Evolutionary conservation across 2,888 invertebrate genomes (phyloP).

Genomic region (Trichogramma evanescens): DNA sequence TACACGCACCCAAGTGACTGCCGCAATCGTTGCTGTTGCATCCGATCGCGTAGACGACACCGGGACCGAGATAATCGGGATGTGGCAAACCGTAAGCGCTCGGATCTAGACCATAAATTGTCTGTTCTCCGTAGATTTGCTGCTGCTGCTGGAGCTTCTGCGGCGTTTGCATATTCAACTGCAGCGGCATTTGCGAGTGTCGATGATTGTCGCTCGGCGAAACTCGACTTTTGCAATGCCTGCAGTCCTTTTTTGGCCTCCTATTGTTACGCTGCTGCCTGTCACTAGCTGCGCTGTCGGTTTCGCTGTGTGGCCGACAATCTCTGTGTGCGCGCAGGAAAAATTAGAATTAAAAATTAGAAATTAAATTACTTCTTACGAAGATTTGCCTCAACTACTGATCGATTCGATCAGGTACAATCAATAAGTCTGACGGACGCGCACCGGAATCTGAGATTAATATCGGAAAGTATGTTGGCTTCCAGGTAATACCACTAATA

Average conservation of each 20-base stretch:
- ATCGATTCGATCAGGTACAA: background rate
- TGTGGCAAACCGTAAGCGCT: constrained; percentile 3
- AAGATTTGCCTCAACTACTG: too few species aligned
- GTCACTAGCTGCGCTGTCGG: background rate
- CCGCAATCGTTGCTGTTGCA: constrained; percentile 19
- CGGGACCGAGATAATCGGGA: constrained; percentile 6
- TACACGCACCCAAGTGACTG: constrained; percentile 6
- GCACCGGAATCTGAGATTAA: too few species aligned
- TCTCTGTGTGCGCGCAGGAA: background rate
- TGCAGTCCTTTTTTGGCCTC: constrained; percentile 42
- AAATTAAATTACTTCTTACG: too few species aligned
- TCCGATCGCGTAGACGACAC: constrained; percentile 19
- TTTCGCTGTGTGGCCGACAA: constrained; percentile 7
- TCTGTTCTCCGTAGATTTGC: constrained; percentile 13
- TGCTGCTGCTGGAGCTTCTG: constrained; percentile 3
- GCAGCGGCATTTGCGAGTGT: background rate
- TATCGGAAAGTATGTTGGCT: too few species aligned
- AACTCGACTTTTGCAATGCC: constrained; percentile 33
- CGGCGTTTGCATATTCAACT: background rate
- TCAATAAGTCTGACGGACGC: background rate
- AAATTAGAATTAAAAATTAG: background rate
- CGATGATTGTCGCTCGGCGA: background rate
- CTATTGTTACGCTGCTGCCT: constrained; percentile 17
- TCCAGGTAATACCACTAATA: too few species aligned
- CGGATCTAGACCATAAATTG: constrained; percentile 12